Base-by-base conservation (phyloP, 2,888 invertebrate species). In the Trichogramma evanescens region DNA sequence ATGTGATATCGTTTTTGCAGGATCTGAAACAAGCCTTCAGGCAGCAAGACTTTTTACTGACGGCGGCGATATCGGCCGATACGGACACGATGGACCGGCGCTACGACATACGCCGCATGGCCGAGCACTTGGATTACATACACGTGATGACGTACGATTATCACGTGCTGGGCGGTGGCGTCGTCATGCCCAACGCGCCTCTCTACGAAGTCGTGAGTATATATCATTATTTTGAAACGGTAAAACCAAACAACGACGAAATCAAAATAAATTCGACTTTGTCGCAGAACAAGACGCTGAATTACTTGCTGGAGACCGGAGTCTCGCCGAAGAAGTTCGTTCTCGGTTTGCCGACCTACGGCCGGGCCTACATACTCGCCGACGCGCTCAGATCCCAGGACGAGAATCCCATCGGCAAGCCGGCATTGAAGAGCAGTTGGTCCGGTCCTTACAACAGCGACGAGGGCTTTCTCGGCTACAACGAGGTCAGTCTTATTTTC, bases 141-240 rank as follows among this genome's bases (percentile, higher is more conserved):
- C 91, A 93, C 68, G 84, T 93, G 74, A 93, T 93, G 93, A 89
- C 89, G 63, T 94, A 94, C 74, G 93, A 94, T 76, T 93, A 92
- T 75, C 91, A 92, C 67, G 93, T 93, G 0, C 83, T 88, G 4
- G 93, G 93, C 92, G 89, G 93, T 67, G 81, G 81, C 0, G 81
- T 80, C 61, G 85, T 91, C 0, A 89, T 89, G 0, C 86, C 90
- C 6, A 93, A 94, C 72, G 88, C 93, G 0, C 93, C 93, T 0
- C 71, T 94, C 7, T 80, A 64, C 55, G 89, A 84, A 77, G 85
- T 92, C 78, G 91, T 91, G 78, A 81, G 85, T 75, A 13, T 13
- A 13, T 13, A 59, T 39, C 39, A 39, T 39, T 42, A 3, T 45
- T 8, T 39, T 10, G n/a, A 5, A 52, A 26, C 2, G 2, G 26